phyloP scores from a whole-genome alignment of 53 echinoderm and acorn worm genomes.

The Stichopus horrens region DNA sequence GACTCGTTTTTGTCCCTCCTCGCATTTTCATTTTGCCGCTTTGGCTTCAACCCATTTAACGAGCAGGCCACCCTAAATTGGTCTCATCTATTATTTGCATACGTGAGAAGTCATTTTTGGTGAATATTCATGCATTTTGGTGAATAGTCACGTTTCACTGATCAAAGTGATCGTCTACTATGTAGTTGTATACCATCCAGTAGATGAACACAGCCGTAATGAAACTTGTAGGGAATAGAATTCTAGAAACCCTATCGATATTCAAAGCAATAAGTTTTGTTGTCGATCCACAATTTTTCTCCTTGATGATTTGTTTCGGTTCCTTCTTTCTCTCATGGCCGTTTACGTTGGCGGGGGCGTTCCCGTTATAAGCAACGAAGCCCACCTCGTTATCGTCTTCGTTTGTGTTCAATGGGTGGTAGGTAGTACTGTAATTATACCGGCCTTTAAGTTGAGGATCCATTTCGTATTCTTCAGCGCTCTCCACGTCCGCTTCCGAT shows the following conservation, averaged over 20 bases:
- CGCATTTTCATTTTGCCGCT: too few species aligned
- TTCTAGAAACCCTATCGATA: conserved; percentile 72
- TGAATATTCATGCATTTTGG: too few species aligned
- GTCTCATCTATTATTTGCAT: too few species aligned
- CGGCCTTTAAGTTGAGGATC: conserved; percentile 21
- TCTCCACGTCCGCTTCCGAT: conserved; percentile 13
- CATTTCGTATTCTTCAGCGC: neutral
- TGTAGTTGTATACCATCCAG: conserved; percentile 65
- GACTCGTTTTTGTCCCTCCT: too few species aligned
- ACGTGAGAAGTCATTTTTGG: too few species aligned
- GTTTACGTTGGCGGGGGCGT: neutral
- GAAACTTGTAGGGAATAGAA: conserved; percentile 67
- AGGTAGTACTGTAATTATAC: conserved; percentile 74
- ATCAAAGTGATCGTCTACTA: conserved; percentile 16
- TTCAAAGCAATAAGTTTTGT: conserved; percentile 72
- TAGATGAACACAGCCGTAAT: conserved; percentile 58
- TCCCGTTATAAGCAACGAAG: conserved; percentile 42
- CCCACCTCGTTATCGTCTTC: conserved; percentile 19
- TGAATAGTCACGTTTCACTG: neutral
- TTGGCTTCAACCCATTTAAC: too few species aligned
- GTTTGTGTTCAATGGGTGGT: conserved; percentile 58
- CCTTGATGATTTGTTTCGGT: neutral
- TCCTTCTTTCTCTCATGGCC: conserved; percentile 13
- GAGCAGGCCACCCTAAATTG: too few species aligned
- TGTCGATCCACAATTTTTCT: neutral